phyloP scores from a whole-genome alignment of 2,797 vertebrate genomes.

The Pempheris klunzingeri region DNA sequence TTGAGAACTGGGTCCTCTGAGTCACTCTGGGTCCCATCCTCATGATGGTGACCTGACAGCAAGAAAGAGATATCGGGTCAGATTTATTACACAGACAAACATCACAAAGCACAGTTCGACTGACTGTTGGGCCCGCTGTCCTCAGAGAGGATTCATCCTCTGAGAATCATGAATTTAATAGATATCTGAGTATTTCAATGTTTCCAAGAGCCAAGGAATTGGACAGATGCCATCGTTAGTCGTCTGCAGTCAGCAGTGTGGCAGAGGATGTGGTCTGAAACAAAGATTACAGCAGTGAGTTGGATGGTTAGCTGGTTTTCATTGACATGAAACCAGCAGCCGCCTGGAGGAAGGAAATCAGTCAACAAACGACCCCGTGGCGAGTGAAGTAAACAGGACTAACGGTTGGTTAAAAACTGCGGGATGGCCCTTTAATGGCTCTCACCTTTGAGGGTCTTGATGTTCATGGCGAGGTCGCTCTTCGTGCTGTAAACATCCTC shows the following conservation, averaged over 20 bases:
- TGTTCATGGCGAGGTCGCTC: constrained; percentile 93
- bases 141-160: no score
- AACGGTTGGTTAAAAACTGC: neutral
- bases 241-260: neutral
- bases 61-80: no score
- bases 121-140: no score
- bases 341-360: neutral
- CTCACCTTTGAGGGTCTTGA: constrained; percentile 91
- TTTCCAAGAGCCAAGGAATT: no score
- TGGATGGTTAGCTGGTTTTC: no score
- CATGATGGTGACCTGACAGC: constrained; percentile 84
- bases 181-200: no score
- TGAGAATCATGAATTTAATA: no score
- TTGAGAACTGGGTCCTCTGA: constrained; percentile 90
- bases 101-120: no score
- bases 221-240: neutral
- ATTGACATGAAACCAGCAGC: neutral
- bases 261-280: neutral
- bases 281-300: no score
- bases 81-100: no score
- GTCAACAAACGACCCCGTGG: neutral
- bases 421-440: neutral
- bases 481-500: constrained; percentile 95
- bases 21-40: constrained; percentile 98
- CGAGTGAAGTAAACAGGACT: neutral